A percentile compares a stretch with the other conserved stretches of the same genome.
These are phyloP conservation scores for Cryptophagus acutangulus DNA, from an alignment of 2,888 invertebrate species.

Conservation along the genomic window DNA sequence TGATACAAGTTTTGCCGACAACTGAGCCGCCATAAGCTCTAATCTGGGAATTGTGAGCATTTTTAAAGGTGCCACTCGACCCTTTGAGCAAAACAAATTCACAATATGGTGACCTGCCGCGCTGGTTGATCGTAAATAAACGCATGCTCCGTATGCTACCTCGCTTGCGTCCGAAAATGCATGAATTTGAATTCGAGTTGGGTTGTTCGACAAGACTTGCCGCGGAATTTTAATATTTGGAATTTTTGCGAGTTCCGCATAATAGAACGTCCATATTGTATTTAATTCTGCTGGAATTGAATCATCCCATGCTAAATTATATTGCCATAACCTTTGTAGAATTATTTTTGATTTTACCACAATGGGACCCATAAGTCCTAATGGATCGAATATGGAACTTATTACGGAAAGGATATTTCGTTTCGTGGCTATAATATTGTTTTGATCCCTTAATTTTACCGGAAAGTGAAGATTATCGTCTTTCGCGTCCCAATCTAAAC, in stretches of 20 bases:
- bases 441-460: background rate
- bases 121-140: constrained; percentile 17
- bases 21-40: constrained; percentile 29
- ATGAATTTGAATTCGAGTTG: constrained; percentile 14
- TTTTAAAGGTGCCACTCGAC: constrained; percentile 32
- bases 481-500: constrained; percentile 8
- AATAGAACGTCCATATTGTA: background rate
- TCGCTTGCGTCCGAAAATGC: constrained; percentile 24
- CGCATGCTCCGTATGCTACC: constrained; percentile 19
- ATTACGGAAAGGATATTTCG: constrained; percentile 15
- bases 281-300: background rate
- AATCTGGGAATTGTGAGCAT: constrained; percentile 24
- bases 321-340: constrained; percentile 17
- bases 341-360: constrained; percentile 15
- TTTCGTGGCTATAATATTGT: constrained; percentile 5
- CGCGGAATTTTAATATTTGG: constrained; percentile 9
- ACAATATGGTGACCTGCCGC: constrained; percentile 4
- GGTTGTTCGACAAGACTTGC: constrained; percentile 4
- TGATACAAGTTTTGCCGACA: constrained; percentile 18
- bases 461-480: background rate
- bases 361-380: constrained; percentile 17
- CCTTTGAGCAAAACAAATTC: constrained; percentile 29
- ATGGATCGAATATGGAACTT: constrained; percentile 16
- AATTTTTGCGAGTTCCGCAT: background rate
- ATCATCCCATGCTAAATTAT: constrained; percentile 17